phyloP scores from a whole-genome alignment of 2,888 invertebrate species.

The Eucriotettix oculatus region DNA sequence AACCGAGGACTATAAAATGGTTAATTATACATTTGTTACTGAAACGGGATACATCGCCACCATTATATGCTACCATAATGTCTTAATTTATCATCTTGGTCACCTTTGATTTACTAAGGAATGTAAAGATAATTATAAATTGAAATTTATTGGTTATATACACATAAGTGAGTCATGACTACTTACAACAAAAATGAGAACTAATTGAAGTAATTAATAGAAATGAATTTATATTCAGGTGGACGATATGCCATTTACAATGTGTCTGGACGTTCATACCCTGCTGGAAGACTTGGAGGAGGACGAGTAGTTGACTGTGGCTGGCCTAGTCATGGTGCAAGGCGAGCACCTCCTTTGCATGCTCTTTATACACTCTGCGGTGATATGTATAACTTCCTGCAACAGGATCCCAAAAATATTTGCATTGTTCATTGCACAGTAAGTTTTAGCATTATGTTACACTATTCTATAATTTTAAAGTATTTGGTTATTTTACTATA shows the following conservation, averaged over 20 bases:
- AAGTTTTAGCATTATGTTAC: conserved; percentile 19
- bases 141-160: too few species aligned
- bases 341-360: conserved; percentile 56
- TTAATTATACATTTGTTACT: too few species aligned
- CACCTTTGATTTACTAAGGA: too few species aligned
- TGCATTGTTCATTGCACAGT: conserved; percentile 72
- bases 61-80: too few species aligned
- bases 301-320: conserved; percentile 32
- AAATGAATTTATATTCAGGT: conserved; percentile 20
- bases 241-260: conserved; percentile 72
- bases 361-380: conserved; percentile 69
- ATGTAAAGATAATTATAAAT: too few species aligned
- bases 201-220: not conserved
- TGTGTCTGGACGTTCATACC: conserved; percentile 45
- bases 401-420: conserved; percentile 65
- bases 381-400: conserved; percentile 74
- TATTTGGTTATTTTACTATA: too few species aligned
- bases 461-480: too few species aligned
- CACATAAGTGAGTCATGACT: not conserved
- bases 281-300: conserved; percentile 27
- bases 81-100: too few species aligned
- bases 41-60: too few species aligned
- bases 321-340: conserved; percentile 20
- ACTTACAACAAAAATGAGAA: too few species aligned
- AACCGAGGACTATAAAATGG: too few species aligned